Base-by-base conservation (phyloP, 2,797 vertebrate species). In the Macrochelys suwanniensis region DNA sequence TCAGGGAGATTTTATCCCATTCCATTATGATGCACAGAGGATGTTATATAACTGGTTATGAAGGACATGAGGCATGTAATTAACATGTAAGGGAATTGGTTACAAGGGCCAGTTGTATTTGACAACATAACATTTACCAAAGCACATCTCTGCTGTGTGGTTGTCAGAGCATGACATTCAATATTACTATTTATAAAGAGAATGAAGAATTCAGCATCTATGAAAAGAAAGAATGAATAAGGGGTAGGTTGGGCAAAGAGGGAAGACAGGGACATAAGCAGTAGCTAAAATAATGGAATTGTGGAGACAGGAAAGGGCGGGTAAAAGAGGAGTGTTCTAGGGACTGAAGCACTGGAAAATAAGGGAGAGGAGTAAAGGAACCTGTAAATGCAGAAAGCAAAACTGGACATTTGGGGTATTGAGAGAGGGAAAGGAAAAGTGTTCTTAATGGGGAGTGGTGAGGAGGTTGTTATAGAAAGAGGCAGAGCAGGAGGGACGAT, bases 231-330 rank as follows among this genome's bases (percentile, higher is more conserved):
- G 50, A 42, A 88, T 11, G 49, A 74, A 78, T 4, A 45, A 50
- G 42, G 45, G 33, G 33, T 19, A 21, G 68, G 11, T 57, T 10
- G 31, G 31, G 47, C 31, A 74, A 87, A 59, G 28, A 6, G 21
- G 45, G 33, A 1, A 0, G 1, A 11, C 31, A 90, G 54, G 15
- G 16, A 71, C 61, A 15, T 6, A 57, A 76, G 61, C 23, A 0
- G 0, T 31, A 56, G 0, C 1, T n/a, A n/a, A 77, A 37, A 51
- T 28, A 28, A 47, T 12, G 11, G 17, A 84, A 25, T 11, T n/a
- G 2, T 1, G 4, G 16, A 31, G 45, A 79, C 65, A 0, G 26
- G 50, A 33, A 26, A 56, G 56, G 47, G 13, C 26, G 31, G 54
- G 53, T 51, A 21, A 0, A 0, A 0, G 6, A 83, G 50, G 5